A percentile compares a stretch with the other conserved stretches of the same genome.
phyloP scores from a whole-genome alignment of 2,888 invertebrate species.

The Rosalia funebris region DNA sequence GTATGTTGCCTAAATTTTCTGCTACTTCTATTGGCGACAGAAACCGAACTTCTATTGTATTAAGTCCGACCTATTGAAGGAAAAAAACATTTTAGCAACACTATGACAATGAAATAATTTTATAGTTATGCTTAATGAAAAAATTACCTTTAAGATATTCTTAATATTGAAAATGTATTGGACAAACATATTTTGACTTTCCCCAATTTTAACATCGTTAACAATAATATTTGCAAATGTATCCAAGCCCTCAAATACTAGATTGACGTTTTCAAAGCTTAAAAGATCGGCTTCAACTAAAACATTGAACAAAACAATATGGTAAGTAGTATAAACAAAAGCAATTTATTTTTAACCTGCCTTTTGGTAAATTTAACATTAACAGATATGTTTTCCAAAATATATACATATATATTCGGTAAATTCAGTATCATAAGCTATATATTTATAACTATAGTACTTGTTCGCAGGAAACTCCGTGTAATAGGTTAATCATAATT shows the following conservation, averaged over 20 bases:
- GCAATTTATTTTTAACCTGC: no score
- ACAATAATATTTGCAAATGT: slow-evolving; percentile 80
- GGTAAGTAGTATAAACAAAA: no score
- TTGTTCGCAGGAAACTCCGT: no score
- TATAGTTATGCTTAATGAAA: background rate
- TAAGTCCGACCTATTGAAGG: slow-evolving; percentile 55
- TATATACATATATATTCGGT: no score
- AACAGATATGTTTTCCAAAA: no score
- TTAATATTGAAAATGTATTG: slow-evolving; percentile 78
- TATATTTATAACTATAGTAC: no score
- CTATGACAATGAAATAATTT: background rate
- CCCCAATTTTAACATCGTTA: slow-evolving; percentile 75
- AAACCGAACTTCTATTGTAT: slow-evolving; percentile 59
- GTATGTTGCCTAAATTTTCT: slow-evolving; percentile 48
- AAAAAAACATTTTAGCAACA: background rate
- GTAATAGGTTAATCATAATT: no score
- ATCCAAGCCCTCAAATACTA: slow-evolving; percentile 88
- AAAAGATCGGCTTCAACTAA: slow-evolving; percentile 58
- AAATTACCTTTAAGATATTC: slow-evolving; percentile 36
- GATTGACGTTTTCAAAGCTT: slow-evolving; percentile 60
- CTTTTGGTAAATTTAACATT: no score
- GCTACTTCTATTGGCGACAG: slow-evolving; percentile 58
- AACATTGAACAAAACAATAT: no score
- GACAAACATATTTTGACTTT: slow-evolving; percentile 86
- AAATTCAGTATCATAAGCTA: no score